A percentile compares a stretch with the other conserved stretches of the same genome.
These are phyloP conservation scores for Cherax destructor DNA, from an alignment of 1,140 invertebrate species.

Conservation along the genomic window DNA sequence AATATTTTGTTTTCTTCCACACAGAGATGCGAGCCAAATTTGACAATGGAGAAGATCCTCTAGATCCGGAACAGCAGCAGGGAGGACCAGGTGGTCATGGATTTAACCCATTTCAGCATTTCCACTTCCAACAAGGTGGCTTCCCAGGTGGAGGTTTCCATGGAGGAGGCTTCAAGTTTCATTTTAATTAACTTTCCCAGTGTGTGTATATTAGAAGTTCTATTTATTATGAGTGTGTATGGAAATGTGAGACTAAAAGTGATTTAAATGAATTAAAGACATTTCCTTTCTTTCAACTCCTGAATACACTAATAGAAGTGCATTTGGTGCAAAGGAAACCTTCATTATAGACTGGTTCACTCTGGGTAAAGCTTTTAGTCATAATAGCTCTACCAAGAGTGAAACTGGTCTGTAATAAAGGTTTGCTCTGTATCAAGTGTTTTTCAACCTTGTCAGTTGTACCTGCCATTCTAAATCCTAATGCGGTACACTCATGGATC, in stretches of 20 bases:
- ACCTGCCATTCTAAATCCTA: too few relatives aligned
- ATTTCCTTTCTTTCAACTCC: neutral
- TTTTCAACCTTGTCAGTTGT: too few relatives aligned
- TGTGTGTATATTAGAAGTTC: slow-evolving; percentile 23
- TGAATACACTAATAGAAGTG: too few relatives aligned
- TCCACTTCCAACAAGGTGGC: slow-evolving; percentile 79
- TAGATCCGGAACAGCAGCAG: slow-evolving; percentile 91
- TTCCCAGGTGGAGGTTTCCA: slow-evolving; percentile 74
- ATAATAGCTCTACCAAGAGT: too few relatives aligned
- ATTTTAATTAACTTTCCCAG: slow-evolving; percentile 79
- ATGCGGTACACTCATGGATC: neutral
- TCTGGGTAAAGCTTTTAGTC: too few relatives aligned
- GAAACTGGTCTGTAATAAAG: too few relatives aligned
- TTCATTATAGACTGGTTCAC: too few relatives aligned
- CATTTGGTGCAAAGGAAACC: too few relatives aligned
- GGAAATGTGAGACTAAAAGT: slow-evolving; percentile 28
- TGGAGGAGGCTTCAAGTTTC: slow-evolving; percentile 91
- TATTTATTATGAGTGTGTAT: slow-evolving; percentile 52
- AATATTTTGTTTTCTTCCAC: slow-evolving; percentile 74
- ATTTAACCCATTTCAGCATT: slow-evolving; percentile 91
- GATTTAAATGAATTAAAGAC: neutral
- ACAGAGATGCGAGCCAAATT: slow-evolving; percentile 94
- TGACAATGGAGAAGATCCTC: slow-evolving; percentile 96
- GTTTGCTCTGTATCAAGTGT: too few relatives aligned
- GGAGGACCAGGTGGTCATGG: slow-evolving; percentile 79